A percentile compares a stretch with the other conserved stretches of the same genome.
Evolutionary conservation across 2,113 vertebrate species (phyloP).

Genomic region (Passer domesticus): DNA sequence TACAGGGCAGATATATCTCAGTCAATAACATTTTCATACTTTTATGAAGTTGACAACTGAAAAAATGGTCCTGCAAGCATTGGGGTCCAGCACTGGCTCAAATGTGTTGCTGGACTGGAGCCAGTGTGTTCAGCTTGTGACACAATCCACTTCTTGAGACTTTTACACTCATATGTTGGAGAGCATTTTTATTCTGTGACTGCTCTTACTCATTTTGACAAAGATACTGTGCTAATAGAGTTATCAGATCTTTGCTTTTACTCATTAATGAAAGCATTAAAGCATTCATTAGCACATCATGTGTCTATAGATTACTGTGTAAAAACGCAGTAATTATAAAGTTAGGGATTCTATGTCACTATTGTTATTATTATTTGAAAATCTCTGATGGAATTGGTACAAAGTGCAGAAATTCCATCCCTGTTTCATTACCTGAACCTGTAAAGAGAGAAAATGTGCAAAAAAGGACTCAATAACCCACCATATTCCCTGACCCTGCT

Average conservation of each 20-base stretch:
- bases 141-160: neutral
- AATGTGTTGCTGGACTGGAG: neutral
- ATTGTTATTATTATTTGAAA: neutral
- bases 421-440: neutral
- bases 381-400: neutral
- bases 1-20: neutral
- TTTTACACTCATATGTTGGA: neutral
- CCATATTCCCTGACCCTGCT: neutral
- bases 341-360: neutral
- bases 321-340: neutral
- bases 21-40: neutral
- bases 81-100: neutral
- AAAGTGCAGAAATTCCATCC: neutral
- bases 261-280: neutral
- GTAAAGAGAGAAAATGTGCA: neutral
- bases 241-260: neutral
- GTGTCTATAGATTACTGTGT: neutral
- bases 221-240: neutral
- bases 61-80: neutral
- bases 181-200: neutral
- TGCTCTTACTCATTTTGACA: neutral
- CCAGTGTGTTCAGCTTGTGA: neutral
- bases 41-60: neutral
- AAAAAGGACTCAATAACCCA: neutral
- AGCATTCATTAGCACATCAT: neutral